These are phyloP conservation scores for Hypselothyrea guttata DNA, from an alignment of 2,888 invertebrate genomes.

Conservation along the genomic window DNA sequence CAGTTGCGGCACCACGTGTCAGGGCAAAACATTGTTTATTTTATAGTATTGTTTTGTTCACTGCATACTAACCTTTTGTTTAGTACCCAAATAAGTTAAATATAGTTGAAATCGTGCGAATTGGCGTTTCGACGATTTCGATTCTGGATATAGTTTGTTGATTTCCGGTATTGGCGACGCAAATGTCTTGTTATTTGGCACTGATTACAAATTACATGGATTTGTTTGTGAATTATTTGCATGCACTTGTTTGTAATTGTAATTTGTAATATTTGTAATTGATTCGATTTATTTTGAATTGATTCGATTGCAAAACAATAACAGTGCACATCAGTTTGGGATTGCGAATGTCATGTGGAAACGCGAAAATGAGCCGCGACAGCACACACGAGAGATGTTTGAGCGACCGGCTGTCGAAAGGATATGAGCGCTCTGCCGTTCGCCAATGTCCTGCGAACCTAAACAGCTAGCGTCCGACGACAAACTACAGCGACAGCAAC, in stretches of 20 bases:
- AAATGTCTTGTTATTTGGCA: background rate
- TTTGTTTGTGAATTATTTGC: background rate
- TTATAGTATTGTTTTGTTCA: background rate
- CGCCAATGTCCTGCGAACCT: constrained; percentile 75
- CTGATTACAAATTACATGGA: background rate
- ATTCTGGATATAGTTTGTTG: background rate
- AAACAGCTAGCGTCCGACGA: constrained; percentile 77
- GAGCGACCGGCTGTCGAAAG: constrained; percentile 73
- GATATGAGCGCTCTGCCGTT: constrained; percentile 75
- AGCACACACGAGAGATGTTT: constrained; percentile 55
- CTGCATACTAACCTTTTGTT: constrained; percentile 42
- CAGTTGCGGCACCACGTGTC: no score
- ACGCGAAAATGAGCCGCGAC: constrained; percentile 51
- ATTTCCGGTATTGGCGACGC: background rate
- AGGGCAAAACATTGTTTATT: no score
- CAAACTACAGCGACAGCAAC: constrained; percentile 73
- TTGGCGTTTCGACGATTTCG: constrained; percentile 6
- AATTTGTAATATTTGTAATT: no score
- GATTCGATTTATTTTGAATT: no score
- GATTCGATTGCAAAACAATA: no score
- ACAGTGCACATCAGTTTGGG: no score
- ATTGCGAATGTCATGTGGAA: constrained; percentile 19
- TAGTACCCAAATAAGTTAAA: constrained; percentile 20
- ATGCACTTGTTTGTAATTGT: no score
- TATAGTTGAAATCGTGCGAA: constrained; percentile 24